phyloP scores from a whole-genome alignment of 2,888 invertebrate genomes.

The Acanthosepion lycidas region DNA sequence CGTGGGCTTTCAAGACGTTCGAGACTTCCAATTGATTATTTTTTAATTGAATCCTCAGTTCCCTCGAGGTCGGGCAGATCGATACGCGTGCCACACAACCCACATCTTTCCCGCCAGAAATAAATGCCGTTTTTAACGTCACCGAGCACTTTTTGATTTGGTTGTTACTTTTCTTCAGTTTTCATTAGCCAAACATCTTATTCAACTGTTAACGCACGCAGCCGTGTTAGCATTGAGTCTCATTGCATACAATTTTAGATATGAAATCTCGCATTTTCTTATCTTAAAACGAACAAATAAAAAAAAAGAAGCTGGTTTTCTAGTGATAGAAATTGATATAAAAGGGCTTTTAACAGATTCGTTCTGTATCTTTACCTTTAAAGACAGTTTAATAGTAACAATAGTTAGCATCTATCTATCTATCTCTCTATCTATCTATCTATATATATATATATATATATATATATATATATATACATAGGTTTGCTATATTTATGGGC shows the following conservation, averaged over 20 bases:
- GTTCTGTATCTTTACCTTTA: no score
- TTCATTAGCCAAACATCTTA: neutral
- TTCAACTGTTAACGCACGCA: neutral
- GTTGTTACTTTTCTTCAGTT: neutral
- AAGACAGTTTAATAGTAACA: no score
- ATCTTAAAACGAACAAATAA: neutral
- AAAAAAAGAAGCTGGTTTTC: neutral
- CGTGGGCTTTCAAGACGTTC: neutral
- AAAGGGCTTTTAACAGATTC: no score
- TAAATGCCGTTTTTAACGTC: neutral
- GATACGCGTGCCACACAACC: neutral
- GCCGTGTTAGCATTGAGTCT: neutral
- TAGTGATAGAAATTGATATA: no score
- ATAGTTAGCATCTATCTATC: neutral
- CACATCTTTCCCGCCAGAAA: neutral
- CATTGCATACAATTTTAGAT: neutral
- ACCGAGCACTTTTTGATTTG: neutral
- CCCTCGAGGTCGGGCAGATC: neutral
- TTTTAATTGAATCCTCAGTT: constrained; percentile 12
- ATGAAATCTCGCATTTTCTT: neutral
- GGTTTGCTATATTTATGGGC: no score
- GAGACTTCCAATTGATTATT: constrained; percentile 33
- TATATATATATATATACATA: no score
- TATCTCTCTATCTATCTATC: neutral
- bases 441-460: no score